Conservation (phyloP, 1,140 invertebrate genomes). For the Pectinophora gossypiella region DNA sequence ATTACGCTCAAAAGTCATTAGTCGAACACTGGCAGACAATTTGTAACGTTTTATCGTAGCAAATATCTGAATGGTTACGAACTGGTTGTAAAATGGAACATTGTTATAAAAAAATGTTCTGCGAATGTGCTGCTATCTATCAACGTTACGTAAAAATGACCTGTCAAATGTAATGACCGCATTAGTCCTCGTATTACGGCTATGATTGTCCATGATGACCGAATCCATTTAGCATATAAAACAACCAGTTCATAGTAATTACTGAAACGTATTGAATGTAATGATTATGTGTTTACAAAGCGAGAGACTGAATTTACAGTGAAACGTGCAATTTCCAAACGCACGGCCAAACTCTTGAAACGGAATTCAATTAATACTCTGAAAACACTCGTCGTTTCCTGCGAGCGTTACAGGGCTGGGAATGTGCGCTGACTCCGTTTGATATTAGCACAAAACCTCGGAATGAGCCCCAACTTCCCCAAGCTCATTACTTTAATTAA, state of each 20-base stretch:
- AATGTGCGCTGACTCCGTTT: too few species aligned
- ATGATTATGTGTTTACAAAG: neutral
- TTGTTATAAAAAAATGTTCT: slow-evolving; percentile 22
- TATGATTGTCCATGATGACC: neutral
- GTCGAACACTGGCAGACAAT: neutral
- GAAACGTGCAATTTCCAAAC: neutral
- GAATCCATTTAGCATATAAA: too few species aligned
- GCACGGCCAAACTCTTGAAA: neutral
- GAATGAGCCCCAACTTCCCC: neutral
- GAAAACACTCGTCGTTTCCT: neutral
- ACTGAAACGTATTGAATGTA: neutral
- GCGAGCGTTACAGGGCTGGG: too few species aligned
- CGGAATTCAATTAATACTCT: neutral
- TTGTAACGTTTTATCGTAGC: slow-evolving; percentile 21
- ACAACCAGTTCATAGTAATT: too few species aligned
- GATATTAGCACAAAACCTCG: neutral
- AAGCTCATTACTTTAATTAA: slow-evolving; percentile 2
- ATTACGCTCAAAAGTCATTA: too few species aligned
- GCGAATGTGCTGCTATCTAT: slow-evolving; percentile 40
- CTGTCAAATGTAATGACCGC: slow-evolving; percentile 25
- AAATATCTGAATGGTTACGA: slow-evolving; percentile 13
- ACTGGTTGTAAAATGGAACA: slow-evolving; percentile 22
- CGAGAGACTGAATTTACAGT: neutral
- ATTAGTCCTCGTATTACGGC: neutral
- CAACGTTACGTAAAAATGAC: slow-evolving; percentile 33